These are phyloP conservation scores for Netelia melanura DNA, from an alignment of 2,888 invertebrate genomes.

Conservation along the genomic window DNA sequence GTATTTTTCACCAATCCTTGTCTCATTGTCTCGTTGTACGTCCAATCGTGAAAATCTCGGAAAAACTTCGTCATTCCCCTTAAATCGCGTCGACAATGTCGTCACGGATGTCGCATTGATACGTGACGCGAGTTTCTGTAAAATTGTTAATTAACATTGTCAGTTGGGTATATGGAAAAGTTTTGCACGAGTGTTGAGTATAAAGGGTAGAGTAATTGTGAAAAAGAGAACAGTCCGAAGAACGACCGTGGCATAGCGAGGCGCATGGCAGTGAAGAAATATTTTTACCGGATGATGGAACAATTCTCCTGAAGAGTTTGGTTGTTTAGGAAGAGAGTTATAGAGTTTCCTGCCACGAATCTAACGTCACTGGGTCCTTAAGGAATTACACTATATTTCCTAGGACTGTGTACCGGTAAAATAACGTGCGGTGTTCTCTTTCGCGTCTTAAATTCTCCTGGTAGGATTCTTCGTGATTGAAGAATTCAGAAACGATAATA, in stretches of 20 bases:
- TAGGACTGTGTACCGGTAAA: not conserved
- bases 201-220: not conserved
- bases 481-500: not conserved
- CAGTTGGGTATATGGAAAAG: not conserved
- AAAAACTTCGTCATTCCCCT: slow-evolving; percentile 7
- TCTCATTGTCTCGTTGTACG: not conserved
- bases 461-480: not conserved
- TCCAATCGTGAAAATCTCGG: not conserved
- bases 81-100: not conserved
- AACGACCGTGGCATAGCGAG: not conserved
- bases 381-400: not conserved
- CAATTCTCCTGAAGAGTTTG: not conserved
- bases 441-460: not conserved
- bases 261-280: too few relatives aligned
- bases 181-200: slow-evolving; percentile 6
- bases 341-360: not conserved
- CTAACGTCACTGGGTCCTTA: not conserved
- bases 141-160: slow-evolving; percentile 13
- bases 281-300: not conserved
- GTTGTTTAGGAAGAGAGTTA: not conserved
- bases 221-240: not conserved
- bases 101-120: not conserved
- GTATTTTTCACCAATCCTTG: slow-evolving; percentile 5
- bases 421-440: not conserved
- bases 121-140: slow-evolving; percentile 25